Evolutionary conservation across 2,888 invertebrate species (phyloP).

Genomic region (Melitaea athalia): DNA sequence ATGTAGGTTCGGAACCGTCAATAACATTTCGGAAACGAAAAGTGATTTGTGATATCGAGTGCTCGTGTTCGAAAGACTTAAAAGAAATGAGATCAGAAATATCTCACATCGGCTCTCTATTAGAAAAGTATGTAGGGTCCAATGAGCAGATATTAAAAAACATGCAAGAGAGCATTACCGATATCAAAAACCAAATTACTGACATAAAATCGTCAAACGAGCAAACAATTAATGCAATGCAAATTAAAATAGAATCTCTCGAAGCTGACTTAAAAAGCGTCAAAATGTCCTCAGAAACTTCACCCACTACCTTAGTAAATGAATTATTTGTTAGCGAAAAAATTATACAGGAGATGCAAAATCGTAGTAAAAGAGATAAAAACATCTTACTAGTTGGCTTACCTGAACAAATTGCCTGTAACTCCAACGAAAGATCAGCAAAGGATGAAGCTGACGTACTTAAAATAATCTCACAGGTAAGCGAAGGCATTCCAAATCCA

Average conservation of each 20-base stretch:
- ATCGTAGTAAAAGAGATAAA: constrained; percentile 20
- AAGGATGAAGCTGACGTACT: constrained; percentile 22
- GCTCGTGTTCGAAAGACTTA: constrained; percentile 18
- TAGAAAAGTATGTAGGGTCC: constrained; percentile 28
- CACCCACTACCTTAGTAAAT: background rate
- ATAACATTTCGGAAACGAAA: constrained; percentile 24
- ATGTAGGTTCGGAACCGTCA: constrained; percentile 26
- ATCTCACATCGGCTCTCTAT: constrained; percentile 21
- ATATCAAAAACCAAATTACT: constrained; percentile 35
- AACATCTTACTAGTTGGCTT: constrained; percentile 22
- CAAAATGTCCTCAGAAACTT: background rate
- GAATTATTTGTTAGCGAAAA: constrained; percentile 6
- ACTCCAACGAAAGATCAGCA: background rate
- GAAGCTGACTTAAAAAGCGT: constrained; percentile 11
- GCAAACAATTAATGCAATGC: constrained; percentile 21
- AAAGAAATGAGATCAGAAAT: constrained; percentile 19
- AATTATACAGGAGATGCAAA: constrained; percentile 21
- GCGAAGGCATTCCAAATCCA: constrained; percentile 19
- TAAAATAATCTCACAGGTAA: constrained; percentile 14
- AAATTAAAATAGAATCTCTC: constrained; percentile 19
- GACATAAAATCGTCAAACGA: constrained; percentile 34
- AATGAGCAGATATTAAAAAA: constrained; percentile 33
- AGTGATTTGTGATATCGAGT: constrained; percentile 10
- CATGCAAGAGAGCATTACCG: constrained; percentile 34
- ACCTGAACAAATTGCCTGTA: background rate